Percentiles rank a stretch among this genome's conserved stretches.
Evolutionary conservation across 2,888 invertebrate species (phyloP).

Genomic region (Parasteatoda lunata): DNA sequence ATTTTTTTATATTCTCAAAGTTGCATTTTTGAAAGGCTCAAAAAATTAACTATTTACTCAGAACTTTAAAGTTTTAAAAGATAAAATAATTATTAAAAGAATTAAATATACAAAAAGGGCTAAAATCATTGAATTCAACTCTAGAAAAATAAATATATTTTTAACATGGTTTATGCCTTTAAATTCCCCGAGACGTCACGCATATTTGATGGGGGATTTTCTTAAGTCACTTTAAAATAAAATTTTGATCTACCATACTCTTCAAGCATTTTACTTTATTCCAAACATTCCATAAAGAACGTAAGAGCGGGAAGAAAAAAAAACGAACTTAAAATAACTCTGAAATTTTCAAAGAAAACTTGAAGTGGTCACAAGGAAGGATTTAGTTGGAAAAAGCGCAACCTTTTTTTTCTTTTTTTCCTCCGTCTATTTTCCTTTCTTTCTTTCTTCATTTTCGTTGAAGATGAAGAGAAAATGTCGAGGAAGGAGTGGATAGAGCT

Average conservation of each 20-base stretch:
- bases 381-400: not conserved
- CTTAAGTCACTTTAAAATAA: not conserved
- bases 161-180: not conserved
- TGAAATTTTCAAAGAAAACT: not conserved
- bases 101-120: too few species aligned
- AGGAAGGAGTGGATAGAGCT: not conserved
- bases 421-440: not conserved
- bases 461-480: not conserved
- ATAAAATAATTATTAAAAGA: too few species aligned
- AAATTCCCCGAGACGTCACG: not conserved
- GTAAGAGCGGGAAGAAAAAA: not conserved
- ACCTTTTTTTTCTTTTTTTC: not conserved
- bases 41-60: too few species aligned
- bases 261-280: not conserved
- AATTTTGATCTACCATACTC: not conserved
- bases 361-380: not conserved
- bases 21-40: too few species aligned
- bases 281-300: not conserved
- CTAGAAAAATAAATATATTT: too few species aligned
- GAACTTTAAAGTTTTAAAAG: too few species aligned
- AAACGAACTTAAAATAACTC: not conserved
- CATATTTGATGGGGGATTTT: not conserved
- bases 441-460: not conserved
- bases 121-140: too few species aligned
- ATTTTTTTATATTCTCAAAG: too few species aligned